Evolutionary conservation across 2,797 vertebrate genomes (phyloP), one percentile per base, ranked within the genome.

Genomic region (Tapirus indicus): DNA sequence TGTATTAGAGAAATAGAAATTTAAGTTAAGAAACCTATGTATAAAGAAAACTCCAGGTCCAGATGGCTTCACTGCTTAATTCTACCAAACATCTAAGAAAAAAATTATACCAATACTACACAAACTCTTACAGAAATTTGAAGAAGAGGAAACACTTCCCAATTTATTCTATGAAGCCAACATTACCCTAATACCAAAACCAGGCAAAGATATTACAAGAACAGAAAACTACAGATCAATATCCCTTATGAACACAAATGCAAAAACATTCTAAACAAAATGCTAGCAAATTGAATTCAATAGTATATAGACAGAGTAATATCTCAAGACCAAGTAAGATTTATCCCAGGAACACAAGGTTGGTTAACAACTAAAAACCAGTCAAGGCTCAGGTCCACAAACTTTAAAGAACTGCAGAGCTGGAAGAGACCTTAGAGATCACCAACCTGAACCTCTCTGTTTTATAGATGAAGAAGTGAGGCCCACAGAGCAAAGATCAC

Each of bases 21-120:
- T 92, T 94, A 69, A 85, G 27, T 83, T 58, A 38, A 68, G 94
- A 86, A 88, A n/a, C 14, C 10, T 91, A 83, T 6, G 18, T 58
- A 75, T 14, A 72, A 79, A 78, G 77, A 78, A 88, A 91, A 74
- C 13, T 84, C 17, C 38, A 68, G 75, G 66, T 58, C 25, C 69
- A 82, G 38, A 83, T 66, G 80, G 23, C 62, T 86, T 82, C 10
- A 49, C 6, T 72, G 38, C 58, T 77, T 25, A 92, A 90, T 52
- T 77, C 47, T 20, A 89, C 38, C 20, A 60, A 32, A 88, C 20
- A 80, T 68, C 74, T 62, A 71, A 82, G 38, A 69, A 80, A 74
- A 52, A 85, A 77, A 84, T 2, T 44, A 29, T 49, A 52, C 17
- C 20, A 54, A 17, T 47, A 68, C 7, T 88, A 84, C 6, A 91